phyloP scores from a whole-genome alignment of 2,888 invertebrate genomes.

The Dicranocentrus wangi region DNA sequence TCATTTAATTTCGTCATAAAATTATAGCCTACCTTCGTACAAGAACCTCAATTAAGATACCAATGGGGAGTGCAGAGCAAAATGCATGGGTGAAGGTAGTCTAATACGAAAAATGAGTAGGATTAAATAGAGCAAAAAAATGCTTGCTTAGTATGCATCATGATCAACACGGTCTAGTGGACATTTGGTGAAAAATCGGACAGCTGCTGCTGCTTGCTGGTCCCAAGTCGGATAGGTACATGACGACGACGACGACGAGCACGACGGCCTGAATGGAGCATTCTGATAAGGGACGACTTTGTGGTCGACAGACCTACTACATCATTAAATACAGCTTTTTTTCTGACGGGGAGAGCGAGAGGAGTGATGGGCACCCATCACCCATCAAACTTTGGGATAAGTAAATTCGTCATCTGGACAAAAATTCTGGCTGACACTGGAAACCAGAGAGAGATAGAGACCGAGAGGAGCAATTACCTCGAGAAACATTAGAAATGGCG shows the following conservation, averaged over 20 bases:
- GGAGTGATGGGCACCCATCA: background rate
- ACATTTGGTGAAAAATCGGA: background rate
- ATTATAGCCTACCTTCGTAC: constrained; percentile 50
- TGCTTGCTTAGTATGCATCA: background rate
- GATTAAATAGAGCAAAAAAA: background rate
- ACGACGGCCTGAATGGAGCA: background rate
- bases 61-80: background rate
- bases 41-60: constrained; percentile 58
- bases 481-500: too few relatives aligned
- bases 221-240: too few relatives aligned
- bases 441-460: background rate
- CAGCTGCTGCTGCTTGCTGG: too few relatives aligned
- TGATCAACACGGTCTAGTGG: background rate
- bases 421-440: background rate
- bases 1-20: constrained; percentile 65
- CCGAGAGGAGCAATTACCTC: too few relatives aligned
- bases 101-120: too few relatives aligned
- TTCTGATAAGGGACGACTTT: background rate
- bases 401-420: constrained; percentile 14
- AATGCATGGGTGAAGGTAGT: background rate
- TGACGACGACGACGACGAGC: too few relatives aligned
- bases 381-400: background rate
- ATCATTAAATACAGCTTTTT: constrained; percentile 7
- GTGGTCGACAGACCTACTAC: constrained; percentile 6
- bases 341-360: background rate